Percentiles rank a stretch among this genome's conserved stretches.
Conservation (phyloP, 2,888 invertebrate species). For the Epicampocera succincta region DNA sequence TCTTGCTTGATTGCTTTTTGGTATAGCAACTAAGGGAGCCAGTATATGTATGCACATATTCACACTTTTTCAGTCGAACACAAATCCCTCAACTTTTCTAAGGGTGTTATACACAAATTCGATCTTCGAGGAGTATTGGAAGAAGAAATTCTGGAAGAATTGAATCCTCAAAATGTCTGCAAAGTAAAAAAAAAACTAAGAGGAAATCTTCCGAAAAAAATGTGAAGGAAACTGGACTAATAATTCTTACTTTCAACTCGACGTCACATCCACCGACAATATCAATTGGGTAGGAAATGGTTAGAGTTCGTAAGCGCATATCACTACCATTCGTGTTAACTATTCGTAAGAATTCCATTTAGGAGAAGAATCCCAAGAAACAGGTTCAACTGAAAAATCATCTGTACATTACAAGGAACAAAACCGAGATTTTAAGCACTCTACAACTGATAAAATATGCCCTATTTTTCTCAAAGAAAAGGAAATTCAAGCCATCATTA, state of each 20-base stretch:
- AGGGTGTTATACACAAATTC: slow-evolving; percentile 17
- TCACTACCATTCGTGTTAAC: slow-evolving; percentile 3
- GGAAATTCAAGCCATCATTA: slow-evolving; percentile 55
- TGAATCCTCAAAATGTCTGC: too few species aligned
- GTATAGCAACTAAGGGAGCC: too few species aligned
- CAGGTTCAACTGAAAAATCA: neutral
- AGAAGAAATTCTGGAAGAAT: slow-evolving; percentile 13
- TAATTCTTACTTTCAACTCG: slow-evolving; percentile 10
- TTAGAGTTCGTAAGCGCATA: slow-evolving; percentile 29
- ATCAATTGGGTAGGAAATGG: slow-evolving; percentile 6
- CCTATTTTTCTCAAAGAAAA: slow-evolving; percentile 41
- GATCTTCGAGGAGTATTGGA: slow-evolving; percentile 27
- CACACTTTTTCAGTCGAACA: too few species aligned
- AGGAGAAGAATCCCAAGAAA: neutral
- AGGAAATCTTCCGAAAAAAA: too few species aligned
- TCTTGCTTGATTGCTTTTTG: too few species aligned
- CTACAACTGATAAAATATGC: too few species aligned
- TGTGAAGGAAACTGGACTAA: too few species aligned
- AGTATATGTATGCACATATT: too few species aligned
- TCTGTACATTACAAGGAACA: neutral
- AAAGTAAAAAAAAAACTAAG: slow-evolving; percentile 21
- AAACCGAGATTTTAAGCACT: too few species aligned
- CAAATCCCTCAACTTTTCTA: slow-evolving; percentile 7
- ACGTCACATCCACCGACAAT: neutral
- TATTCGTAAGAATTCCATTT: too few species aligned